These are phyloP conservation scores for Nautilus pompilius DNA, from an alignment of 1,140 invertebrate genomes.

Conservation along the genomic window DNA sequence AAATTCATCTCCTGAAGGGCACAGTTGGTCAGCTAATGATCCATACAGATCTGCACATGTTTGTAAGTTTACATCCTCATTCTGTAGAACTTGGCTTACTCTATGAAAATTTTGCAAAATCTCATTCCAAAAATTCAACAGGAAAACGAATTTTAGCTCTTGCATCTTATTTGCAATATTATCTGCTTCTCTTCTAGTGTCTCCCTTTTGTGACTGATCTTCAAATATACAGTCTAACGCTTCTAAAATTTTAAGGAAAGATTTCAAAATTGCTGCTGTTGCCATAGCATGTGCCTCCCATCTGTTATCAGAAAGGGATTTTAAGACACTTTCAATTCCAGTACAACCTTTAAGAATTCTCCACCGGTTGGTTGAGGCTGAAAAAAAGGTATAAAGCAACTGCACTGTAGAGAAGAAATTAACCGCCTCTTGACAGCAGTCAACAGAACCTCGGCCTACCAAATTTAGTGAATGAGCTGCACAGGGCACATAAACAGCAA, in stretches of 20 bases:
- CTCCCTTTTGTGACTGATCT: slow-evolving; percentile 15
- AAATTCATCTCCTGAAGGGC: slow-evolving; percentile 18
- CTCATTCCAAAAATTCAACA: slow-evolving; percentile 20
- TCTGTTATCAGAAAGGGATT: slow-evolving; percentile 16
- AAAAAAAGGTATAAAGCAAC: slow-evolving; percentile 17
- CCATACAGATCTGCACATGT: slow-evolving; percentile 16
- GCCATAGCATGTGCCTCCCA: slow-evolving; percentile 14
- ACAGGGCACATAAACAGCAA: slow-evolving; percentile 13
- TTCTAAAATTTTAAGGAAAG: slow-evolving; percentile 11
- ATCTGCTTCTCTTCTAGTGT: slow-evolving; percentile 16
- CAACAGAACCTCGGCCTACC: slow-evolving; percentile 6
- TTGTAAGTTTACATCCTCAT: slow-evolving; percentile 22
- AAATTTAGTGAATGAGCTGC: slow-evolving; percentile 14
- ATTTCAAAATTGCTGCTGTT: slow-evolving; percentile 16
- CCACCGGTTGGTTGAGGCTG: slow-evolving; percentile 15
- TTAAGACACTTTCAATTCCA: slow-evolving; percentile 7
- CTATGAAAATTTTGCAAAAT: slow-evolving; percentile 22
- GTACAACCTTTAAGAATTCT: slow-evolving; percentile 12
- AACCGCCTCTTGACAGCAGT: slow-evolving; percentile 9
- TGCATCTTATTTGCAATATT: no score
- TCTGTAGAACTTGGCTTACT: slow-evolving; percentile 21
- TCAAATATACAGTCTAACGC: slow-evolving; percentile 9
- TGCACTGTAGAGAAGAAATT: slow-evolving; percentile 15
- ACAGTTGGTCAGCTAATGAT: slow-evolving; percentile 14
- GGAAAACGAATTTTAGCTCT: slow-evolving; percentile 27